These are phyloP conservation scores for Peromyscus polionotus DNA, from an alignment of 2,113 vertebrate genomes.

Conservation along the genomic window DNA sequence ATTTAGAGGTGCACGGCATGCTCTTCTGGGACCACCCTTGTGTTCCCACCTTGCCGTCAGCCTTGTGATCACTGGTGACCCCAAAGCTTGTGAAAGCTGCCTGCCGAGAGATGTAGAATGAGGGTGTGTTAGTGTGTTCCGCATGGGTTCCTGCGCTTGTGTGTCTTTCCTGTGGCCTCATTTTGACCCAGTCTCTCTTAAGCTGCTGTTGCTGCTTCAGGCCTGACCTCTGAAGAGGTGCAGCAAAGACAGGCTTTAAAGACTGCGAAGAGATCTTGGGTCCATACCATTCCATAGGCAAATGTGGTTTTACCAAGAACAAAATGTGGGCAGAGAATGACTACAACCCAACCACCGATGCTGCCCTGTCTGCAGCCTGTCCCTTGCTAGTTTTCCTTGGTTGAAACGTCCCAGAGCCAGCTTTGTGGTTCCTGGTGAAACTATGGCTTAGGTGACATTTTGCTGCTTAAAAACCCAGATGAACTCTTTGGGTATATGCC, in stretches of 20 bases:
- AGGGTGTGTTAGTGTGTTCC: rapidly evolving
- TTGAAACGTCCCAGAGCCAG: background rate
- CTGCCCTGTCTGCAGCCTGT: background rate
- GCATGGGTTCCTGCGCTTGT: rapidly evolving
- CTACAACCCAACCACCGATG: background rate
- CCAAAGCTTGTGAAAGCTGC: background rate
- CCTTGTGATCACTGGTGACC: background rate
- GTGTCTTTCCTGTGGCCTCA: background rate
- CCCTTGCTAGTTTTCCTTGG: background rate
- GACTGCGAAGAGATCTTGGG: background rate
- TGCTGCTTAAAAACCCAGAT: slow-evolving; percentile 34
- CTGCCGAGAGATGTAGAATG: background rate
- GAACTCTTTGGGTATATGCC: background rate
- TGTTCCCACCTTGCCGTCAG: background rate
- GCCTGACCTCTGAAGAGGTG: background rate
- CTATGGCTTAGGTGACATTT: background rate
- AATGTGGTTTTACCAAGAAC: slow-evolving; percentile 2
- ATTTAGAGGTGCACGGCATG: background rate
- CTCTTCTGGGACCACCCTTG: background rate
- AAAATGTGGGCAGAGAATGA: background rate
- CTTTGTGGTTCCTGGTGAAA: background rate
- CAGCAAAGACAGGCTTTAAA: background rate
- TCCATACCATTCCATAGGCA: background rate
- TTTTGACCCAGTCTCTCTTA: background rate
- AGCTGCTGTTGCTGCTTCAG: background rate